Conservation (phyloP, 2,797 vertebrate species). For the Peromyscus aztecus region DNA sequence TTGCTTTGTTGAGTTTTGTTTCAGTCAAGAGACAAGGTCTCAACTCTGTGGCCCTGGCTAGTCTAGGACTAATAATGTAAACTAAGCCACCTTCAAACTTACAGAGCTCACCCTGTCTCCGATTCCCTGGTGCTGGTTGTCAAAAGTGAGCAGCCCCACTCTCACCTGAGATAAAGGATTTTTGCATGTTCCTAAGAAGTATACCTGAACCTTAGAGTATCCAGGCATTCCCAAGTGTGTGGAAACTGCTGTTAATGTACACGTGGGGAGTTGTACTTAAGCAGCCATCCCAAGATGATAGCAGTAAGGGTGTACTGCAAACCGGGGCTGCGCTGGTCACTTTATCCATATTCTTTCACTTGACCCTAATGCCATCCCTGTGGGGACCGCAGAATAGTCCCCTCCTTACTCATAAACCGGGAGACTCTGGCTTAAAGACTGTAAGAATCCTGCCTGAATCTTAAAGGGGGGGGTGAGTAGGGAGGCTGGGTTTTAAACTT, state of each 20-base stretch:
- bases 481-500: not conserved
- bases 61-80: not conserved
- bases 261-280: not conserved
- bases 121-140: not conserved
- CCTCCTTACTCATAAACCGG: not conserved
- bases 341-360: not conserved
- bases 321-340: not conserved
- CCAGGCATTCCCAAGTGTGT: slow-evolving; percentile 62
- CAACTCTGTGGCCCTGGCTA: not conserved
- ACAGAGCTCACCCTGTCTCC: not conserved
- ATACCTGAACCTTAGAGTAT: slow-evolving; percentile 72
- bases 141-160: not conserved
- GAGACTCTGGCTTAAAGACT: not conserved
- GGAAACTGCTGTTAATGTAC: not conserved
- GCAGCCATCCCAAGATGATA: not conserved
- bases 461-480: not conserved
- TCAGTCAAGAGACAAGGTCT: not conserved
- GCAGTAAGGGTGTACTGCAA: not conserved
- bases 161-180: slow-evolving; percentile 51
- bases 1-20: not conserved
- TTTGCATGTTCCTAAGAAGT: slow-evolving; percentile 73
- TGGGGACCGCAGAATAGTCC: not conserved
- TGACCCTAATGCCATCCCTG: not conserved
- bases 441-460: not conserved
- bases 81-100: not conserved